phyloP scores from a whole-genome alignment of 2,113 vertebrate genomes.

The Echinops telfairi region DNA sequence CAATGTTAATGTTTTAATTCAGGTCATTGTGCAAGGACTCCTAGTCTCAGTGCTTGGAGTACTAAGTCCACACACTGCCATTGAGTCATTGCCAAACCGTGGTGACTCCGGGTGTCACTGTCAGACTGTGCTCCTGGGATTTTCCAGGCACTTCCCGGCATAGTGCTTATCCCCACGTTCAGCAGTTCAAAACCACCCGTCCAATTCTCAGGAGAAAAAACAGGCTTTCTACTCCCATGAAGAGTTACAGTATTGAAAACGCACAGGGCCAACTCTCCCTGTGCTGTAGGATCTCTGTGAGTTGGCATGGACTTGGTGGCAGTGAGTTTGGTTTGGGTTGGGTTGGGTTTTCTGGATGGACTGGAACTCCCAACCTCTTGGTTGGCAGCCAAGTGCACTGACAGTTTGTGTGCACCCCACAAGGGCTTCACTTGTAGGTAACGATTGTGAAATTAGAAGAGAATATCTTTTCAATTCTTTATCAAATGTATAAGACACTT shows the following conservation, averaged over 20 bases:
- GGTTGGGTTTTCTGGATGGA: neutral
- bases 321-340: too few relatives aligned
- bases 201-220: too few relatives aligned
- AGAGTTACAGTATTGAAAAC: too few relatives aligned
- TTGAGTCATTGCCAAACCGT: neutral
- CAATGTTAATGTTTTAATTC: slow-evolving; percentile 70
- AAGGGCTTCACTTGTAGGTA: neutral
- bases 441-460: slow-evolving; percentile 42
- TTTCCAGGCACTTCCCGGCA: neutral
- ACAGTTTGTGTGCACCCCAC: neutral
- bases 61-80: neutral
- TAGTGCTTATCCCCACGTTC: too few relatives aligned
- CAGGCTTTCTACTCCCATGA: too few relatives aligned
- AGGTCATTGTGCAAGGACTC: slow-evolving; percentile 45
- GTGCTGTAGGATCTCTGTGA: too few relatives aligned
- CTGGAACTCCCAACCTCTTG: neutral
- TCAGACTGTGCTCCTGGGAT: neutral
- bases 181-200: too few relatives aligned
- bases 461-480: slow-evolving; percentile 65
- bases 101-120: neutral
- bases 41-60: neutral
- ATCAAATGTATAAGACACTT: slow-evolving; percentile 26
- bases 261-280: too few relatives aligned
- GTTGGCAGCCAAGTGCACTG: neutral
- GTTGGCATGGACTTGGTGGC: too few relatives aligned